phyloP scores from a whole-genome alignment of 2,888 invertebrate genomes.

The Pyralis farinalis region DNA sequence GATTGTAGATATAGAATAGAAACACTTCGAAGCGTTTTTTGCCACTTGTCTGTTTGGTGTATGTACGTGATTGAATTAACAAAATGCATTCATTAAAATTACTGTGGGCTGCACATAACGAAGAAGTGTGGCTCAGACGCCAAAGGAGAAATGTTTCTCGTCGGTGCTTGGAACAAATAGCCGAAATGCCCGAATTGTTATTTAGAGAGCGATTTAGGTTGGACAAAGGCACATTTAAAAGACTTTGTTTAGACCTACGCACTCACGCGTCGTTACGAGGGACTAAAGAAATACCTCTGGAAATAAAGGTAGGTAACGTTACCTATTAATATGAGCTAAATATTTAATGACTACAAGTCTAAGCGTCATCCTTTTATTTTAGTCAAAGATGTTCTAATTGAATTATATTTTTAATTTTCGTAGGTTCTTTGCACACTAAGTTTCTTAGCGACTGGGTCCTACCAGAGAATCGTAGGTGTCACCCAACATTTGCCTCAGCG shows the following conservation, averaged over 20 bases:
- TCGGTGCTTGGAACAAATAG: constrained; percentile 9
- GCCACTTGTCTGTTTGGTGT: too few relatives aligned
- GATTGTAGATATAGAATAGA: too few relatives aligned
- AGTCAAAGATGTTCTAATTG: too few relatives aligned
- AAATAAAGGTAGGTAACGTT: constrained; percentile 12
- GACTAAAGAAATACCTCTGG: constrained; percentile 13
- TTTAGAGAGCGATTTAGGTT: constrained; percentile 12
- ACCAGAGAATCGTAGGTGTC: constrained; percentile 18
- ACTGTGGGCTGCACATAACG: constrained; percentile 13
- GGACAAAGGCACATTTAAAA: constrained; percentile 7
- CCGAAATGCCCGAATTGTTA: constrained; percentile 13
- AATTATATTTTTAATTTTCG: constrained; percentile 7
- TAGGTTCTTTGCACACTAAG: constrained; percentile 14
- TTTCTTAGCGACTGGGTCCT: constrained; percentile 19
- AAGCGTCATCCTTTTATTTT: not conserved
- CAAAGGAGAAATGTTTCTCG: not conserved
- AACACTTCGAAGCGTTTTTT: too few relatives aligned
- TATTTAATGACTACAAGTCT: not conserved
- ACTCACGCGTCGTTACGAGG: constrained; percentile 10
- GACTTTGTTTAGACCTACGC: constrained; percentile 7
- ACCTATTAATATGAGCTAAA: not conserved
- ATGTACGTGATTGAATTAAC: too few relatives aligned
- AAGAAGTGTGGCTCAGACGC: constrained; percentile 6
- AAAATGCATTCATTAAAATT: constrained; percentile 12
- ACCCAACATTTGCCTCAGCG: constrained; percentile 16